These are phyloP conservation scores for Ptychobarbus kaznakovi DNA, from an alignment of 2,797 vertebrate genomes.

Conservation along the genomic window DNA sequence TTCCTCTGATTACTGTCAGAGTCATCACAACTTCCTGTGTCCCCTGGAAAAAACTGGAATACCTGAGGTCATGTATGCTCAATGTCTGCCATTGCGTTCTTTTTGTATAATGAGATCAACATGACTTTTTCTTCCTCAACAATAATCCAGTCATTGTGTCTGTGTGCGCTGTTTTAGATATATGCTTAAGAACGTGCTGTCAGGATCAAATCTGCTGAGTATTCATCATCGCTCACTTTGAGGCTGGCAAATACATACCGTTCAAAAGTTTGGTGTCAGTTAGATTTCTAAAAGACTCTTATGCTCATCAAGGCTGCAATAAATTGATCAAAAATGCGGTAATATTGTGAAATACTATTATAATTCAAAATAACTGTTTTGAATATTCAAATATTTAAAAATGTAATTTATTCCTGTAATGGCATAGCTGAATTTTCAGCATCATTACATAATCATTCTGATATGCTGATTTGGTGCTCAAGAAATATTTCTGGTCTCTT, in stretches of 20 bases:
- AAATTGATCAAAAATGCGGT: neutral
- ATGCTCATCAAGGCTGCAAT: neutral
- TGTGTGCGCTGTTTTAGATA: neutral
- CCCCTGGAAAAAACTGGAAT: constrained; percentile 69
- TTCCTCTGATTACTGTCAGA: constrained; percentile 41
- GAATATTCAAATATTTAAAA: neutral
- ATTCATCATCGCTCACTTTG: neutral
- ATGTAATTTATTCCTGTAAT: neutral
- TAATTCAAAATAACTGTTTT: neutral
- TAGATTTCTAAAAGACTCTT: neutral
- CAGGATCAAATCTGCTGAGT: neutral
- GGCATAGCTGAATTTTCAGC: neutral
- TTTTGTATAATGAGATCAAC: constrained; percentile 54
- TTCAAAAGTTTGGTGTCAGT: neutral
- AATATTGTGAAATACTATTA: neutral
- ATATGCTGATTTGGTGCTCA: neutral
- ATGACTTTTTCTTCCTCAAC: constrained; percentile 45
- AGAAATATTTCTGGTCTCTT: neutral
- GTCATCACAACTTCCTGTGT: constrained; percentile 35
- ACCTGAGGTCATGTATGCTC: constrained; percentile 55
- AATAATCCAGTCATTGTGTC: neutral
- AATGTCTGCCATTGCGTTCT: constrained; percentile 63
- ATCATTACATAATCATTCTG: neutral
- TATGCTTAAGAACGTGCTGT: neutral
- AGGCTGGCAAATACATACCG: neutral